phyloP scores from a whole-genome alignment of 2,113 vertebrate species.

The Varanus komodoensis region DNA sequence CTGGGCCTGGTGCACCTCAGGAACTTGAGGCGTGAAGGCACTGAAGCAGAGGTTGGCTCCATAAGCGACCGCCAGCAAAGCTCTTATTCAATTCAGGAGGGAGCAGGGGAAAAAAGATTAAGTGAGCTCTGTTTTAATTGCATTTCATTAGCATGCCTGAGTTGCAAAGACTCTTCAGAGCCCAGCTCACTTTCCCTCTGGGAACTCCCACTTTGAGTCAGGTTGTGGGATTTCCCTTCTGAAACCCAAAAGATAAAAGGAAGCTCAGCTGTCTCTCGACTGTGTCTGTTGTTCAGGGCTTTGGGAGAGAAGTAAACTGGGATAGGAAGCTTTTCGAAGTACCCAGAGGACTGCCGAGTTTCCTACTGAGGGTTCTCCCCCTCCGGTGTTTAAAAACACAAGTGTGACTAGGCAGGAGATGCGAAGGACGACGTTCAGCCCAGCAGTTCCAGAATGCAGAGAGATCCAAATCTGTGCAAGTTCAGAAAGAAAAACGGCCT shows the following conservation, averaged over 20 bases:
- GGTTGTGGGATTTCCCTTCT: neutral
- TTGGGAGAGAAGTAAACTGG: neutral
- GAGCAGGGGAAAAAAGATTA: neutral
- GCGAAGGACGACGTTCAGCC: neutral
- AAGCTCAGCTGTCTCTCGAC: neutral
- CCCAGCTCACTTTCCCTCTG: rapidly evolving
- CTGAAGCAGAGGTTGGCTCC: neutral
- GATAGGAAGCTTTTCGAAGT: neutral
- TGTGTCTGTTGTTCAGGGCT: neutral
- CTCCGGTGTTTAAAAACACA: neutral
- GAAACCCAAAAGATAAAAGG: neutral
- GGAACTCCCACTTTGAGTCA: neutral
- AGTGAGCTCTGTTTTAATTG: neutral
- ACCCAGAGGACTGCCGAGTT: neutral
- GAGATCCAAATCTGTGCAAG: no score
- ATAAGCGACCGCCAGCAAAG: constrained; percentile 2
- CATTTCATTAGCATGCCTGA: neutral
- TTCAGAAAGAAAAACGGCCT: no score
- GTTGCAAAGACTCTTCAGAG: neutral
- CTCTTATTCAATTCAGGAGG: neutral
- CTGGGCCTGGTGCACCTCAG: neutral
- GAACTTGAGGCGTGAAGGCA: neutral
- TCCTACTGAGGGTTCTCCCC: neutral
- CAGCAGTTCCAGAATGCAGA: neutral
- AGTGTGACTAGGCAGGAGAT: neutral